Conservation (phyloP, 1,140 invertebrate genomes). For the Eumeta japonica region DNA sequence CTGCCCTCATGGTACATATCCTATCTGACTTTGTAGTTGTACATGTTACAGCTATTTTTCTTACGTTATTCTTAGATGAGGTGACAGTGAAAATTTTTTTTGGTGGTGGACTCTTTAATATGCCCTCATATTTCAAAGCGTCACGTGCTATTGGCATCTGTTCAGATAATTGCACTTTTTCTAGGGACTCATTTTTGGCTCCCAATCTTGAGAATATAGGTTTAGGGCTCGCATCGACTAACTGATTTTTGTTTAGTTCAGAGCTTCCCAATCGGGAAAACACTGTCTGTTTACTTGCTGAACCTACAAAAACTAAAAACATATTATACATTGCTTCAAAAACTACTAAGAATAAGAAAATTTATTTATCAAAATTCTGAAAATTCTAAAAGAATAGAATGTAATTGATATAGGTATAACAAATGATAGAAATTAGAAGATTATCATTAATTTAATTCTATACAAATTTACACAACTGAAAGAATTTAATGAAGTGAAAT, state of each 20-base stretch:
- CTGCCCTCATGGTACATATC: conserved; percentile 48
- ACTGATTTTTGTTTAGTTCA: conserved; percentile 15
- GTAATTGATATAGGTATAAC: too few relatives aligned
- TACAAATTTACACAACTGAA: too few relatives aligned
- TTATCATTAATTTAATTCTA: too few relatives aligned
- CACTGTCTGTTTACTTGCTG: conserved; percentile 28
- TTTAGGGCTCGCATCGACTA: conserved; percentile 17
- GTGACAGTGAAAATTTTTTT: conserved; percentile 44
- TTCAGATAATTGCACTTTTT: conserved; percentile 20
- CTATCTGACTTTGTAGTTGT: too few relatives aligned
- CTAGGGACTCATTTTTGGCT: conserved; percentile 19
- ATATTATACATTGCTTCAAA: too few relatives aligned
- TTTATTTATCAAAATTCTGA: too few relatives aligned
- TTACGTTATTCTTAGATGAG: conserved; percentile 27
- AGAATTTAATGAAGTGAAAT: too few relatives aligned
- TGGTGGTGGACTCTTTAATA: conserved; percentile 30
- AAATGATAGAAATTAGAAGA: too few relatives aligned
- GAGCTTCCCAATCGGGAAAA: conserved; percentile 37
- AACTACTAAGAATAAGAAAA: too few relatives aligned
- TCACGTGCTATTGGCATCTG: too few relatives aligned
- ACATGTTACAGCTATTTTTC: conserved; percentile 34
- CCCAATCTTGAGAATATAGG: conserved; percentile 43
- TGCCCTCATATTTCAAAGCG: conserved; percentile 49
- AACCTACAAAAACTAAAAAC: conserved; percentile 21
- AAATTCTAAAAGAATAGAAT: too few relatives aligned